A percentile compares a stretch with the other conserved stretches of the same genome.
phyloP scores from a whole-genome alignment of 2,888 invertebrate species.

The Synergus laeviventris region DNA sequence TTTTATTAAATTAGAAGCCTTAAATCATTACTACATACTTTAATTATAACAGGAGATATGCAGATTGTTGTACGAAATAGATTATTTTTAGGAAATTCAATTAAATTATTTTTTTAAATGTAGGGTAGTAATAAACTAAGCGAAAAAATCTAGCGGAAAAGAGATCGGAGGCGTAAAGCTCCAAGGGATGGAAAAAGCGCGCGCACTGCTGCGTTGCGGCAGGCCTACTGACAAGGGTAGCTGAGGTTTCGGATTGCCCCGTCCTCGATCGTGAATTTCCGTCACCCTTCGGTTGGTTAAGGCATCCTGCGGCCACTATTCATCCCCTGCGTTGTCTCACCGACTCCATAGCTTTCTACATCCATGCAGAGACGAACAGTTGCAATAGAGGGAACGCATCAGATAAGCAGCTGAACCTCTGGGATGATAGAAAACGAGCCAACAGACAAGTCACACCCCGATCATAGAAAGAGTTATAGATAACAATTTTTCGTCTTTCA shows the following conservation, averaged over 20 bases:
- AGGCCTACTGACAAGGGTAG: conserved; percentile 58
- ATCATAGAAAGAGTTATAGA: conserved; percentile 1
- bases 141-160: conserved; percentile 27
- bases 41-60: neutral
- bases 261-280: conserved; percentile 63
- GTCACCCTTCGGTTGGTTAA: conserved; percentile 63
- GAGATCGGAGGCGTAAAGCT: conserved; percentile 11
- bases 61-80: neutral
- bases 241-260: conserved; percentile 64
- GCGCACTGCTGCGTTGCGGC: conserved; percentile 52
- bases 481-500: neutral
- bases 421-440: conserved; percentile 31
- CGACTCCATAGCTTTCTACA: conserved; percentile 55
- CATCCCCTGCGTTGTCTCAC: conserved; percentile 61
- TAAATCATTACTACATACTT: neutral
- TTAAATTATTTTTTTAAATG: neutral
- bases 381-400: conserved; percentile 21
- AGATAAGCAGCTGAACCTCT: conserved; percentile 29
- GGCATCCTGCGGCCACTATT: conserved; percentile 69
- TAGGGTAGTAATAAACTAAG: neutral
- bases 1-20: neutral
- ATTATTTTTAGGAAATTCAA: neutral
- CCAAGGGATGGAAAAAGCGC: conserved; percentile 44
- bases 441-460: conserved; percentile 25
- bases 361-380: conserved; percentile 48